Evolutionary conservation across 2,888 invertebrate genomes (phyloP).

Genomic region (Dicyrtoma fusca): DNA sequence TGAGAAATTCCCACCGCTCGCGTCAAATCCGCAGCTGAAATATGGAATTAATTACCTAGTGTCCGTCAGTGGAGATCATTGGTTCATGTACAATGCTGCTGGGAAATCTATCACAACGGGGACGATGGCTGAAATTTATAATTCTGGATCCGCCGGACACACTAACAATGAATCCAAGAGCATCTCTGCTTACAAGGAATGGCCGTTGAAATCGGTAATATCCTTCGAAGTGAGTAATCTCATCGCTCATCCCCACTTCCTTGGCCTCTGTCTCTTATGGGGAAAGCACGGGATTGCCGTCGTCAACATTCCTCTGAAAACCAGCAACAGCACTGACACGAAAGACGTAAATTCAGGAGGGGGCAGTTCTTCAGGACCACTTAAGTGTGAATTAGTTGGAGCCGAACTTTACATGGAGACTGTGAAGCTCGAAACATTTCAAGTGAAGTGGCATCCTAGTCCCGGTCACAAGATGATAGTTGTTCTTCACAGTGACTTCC

Average conservation of each 20-base stretch:
- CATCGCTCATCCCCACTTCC: conserved; percentile 14
- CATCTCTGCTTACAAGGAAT: conserved; percentile 1
- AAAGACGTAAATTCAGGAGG: too few species aligned
- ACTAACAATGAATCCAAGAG: too few species aligned
- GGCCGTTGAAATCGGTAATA: conserved; percentile 5
- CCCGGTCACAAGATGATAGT: conserved; percentile 4
- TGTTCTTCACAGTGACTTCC: conserved; percentile 27
- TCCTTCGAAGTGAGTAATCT: conserved; percentile 31
- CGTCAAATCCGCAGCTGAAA: not conserved
- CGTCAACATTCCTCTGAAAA: conserved; percentile 22
- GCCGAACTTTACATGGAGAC: conserved; percentile 47
- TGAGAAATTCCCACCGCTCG: conserved; percentile 31
- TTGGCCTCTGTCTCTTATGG: conserved; percentile 37
- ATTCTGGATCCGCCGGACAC: too few species aligned
- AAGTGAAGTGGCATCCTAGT: conserved; percentile 46
- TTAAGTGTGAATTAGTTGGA: conserved; percentile 29
- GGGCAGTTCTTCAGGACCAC: not conserved
- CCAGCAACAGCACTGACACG: too few species aligned
- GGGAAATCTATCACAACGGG: conserved; percentile 10
- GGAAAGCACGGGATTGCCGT: conserved; percentile 47
- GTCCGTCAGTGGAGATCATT: conserved; percentile 18
- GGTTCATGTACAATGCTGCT: conserved; percentile 30
- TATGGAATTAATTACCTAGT: conserved; percentile 30
- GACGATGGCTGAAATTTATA: not conserved
- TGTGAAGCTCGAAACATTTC: conserved; percentile 43